phyloP scores from a whole-genome alignment of 2,888 invertebrate genomes.

The Gryllus longicercus region DNA sequence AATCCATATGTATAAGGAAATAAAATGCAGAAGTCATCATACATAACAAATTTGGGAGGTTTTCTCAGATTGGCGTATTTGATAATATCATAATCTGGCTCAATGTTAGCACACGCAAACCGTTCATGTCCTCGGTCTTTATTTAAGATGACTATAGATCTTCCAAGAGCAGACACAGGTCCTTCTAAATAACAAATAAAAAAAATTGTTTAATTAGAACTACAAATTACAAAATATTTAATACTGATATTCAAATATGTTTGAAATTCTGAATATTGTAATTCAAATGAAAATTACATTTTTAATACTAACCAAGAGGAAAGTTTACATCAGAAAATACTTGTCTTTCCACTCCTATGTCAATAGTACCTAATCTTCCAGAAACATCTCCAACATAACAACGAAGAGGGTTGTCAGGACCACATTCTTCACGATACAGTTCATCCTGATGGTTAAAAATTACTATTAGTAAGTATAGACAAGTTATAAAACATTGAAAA shows the following conservation, averaged over 20 bases:
- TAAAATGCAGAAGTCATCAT: constrained; percentile 47
- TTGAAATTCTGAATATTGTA: not conserved
- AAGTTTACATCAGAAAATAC: constrained; percentile 84
- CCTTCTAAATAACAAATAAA: constrained; percentile 49
- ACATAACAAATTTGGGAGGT: constrained; percentile 85
- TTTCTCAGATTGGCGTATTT: constrained; percentile 84
- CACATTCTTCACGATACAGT: constrained; percentile 82
- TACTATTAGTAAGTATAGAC: not conserved
- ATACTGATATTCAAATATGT: not conserved
- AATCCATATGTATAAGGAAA: not conserved
- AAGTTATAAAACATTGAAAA: not conserved
- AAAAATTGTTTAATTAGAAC: constrained; percentile 18
- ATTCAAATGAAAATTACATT: not conserved
- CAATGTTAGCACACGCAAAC: constrained; percentile 88
- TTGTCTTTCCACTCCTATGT: constrained; percentile 70
- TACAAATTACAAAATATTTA: constrained; percentile 18
- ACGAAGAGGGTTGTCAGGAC: constrained; percentile 78
- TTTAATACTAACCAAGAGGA: constrained; percentile 59
- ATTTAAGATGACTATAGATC: constrained; percentile 79
- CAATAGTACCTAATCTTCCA: constrained; percentile 76
- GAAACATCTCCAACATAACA: constrained; percentile 91
- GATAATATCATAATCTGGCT: constrained; percentile 84
- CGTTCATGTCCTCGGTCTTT: constrained; percentile 67
- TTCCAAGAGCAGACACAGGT: constrained; percentile 74
- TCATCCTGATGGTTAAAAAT: constrained; percentile 58